Percentiles rank a stretch among this genome's conserved stretches.
These are phyloP conservation scores for Bombus waltoni DNA, from an alignment of 1,140 invertebrate genomes.

Conservation along the genomic window DNA sequence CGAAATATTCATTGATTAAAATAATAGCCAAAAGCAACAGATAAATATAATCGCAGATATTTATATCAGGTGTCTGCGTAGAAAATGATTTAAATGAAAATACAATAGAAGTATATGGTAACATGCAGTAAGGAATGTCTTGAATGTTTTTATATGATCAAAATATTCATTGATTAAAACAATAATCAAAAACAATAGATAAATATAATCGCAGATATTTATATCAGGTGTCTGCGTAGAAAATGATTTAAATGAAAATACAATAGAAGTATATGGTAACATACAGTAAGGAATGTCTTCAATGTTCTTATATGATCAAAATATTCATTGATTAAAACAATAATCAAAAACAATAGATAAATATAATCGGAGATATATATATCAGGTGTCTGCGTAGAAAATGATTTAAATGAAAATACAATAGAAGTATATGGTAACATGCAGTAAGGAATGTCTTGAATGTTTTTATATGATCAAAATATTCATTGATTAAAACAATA, in stretches of 20 bases:
- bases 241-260: not conserved
- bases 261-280: no score
- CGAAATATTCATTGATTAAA: not conserved
- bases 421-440: no score
- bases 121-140: no score
- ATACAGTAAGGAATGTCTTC: no score
- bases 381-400: not conserved
- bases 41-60: not conserved
- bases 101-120: no score
- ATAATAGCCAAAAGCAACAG: not conserved
- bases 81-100: not conserved
- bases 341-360: not conserved
- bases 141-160: no score
- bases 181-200: not conserved
- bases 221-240: not conserved
- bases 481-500: no score
- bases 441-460: no score
- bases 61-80: not conserved
- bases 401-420: not conserved
- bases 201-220: not conserved
- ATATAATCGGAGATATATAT: not conserved
- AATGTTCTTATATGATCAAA: no score
- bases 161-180: no score
- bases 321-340: not conserved
- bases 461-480: no score